Evolutionary conservation across 2,113 vertebrate genomes (phyloP).

Genomic region (Rhinopomastus cyanomelas): DNA sequence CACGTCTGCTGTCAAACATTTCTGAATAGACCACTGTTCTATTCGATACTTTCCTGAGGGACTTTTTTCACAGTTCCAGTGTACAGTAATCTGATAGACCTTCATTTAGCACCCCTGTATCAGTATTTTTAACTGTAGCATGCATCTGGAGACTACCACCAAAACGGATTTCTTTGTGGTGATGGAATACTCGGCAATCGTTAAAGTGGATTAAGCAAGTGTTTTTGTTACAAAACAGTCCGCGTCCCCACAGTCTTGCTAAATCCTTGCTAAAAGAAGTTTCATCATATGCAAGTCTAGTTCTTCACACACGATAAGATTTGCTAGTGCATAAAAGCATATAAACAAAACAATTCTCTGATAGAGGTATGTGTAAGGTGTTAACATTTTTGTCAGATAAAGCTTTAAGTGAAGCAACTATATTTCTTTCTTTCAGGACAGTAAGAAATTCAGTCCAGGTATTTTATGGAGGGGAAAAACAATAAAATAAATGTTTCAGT

Average conservation of each 20-base stretch:
- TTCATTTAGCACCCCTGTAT: slow-evolving; percentile 69
- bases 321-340: neutral
- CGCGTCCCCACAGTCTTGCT: neutral
- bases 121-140: slow-evolving; percentile 47
- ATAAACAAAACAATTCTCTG: neutral
- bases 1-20: slow-evolving; percentile 66
- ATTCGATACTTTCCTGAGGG: slow-evolving; percentile 67
- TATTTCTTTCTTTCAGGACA: neutral
- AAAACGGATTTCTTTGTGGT: neutral
- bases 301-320: slow-evolving; percentile 29
- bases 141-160: neutral
- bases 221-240: neutral
- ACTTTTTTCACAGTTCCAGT: slow-evolving; percentile 65
- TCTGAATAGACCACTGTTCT: slow-evolving; percentile 67
- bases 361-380: neutral
- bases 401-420: neutral
- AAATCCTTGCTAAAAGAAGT: slow-evolving; percentile 8
- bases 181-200: neutral
- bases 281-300: neutral
- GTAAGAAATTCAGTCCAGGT: neutral
- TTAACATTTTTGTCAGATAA: neutral
- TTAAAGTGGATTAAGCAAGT: slow-evolving; percentile 25
- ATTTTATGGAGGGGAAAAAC: neutral
- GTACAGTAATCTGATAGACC: slow-evolving; percentile 64
- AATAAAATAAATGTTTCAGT: neutral